Conservation (phyloP, 2,888 invertebrate genomes). For the Meganola albula region DNA sequence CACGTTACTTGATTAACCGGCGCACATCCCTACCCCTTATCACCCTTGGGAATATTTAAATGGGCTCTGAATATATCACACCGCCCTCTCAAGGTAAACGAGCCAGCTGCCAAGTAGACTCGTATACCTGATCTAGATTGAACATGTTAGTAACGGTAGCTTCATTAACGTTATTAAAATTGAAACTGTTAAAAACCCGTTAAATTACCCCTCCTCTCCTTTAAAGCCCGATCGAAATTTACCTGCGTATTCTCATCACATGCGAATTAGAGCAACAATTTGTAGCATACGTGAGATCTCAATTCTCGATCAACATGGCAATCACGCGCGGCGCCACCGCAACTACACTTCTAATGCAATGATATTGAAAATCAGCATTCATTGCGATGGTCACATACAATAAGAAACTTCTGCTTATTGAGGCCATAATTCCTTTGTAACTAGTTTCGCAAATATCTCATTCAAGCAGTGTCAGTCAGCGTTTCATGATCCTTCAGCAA, state of each 20-base stretch:
- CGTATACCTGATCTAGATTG: constrained; percentile 65
- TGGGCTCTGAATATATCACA: constrained; percentile 74
- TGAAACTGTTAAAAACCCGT: constrained; percentile 24
- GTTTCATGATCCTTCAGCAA: constrained; percentile 24
- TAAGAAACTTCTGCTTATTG: constrained; percentile 32
- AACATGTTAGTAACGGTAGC: constrained; percentile 58
- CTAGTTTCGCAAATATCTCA: no score
- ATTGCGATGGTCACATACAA: constrained; percentile 32
- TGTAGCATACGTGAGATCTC: constrained; percentile 61
- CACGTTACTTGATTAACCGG: constrained; percentile 77
- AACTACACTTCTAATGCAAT: constrained; percentile 62
- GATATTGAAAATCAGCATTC: constrained; percentile 68
- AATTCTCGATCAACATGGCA: constrained; percentile 65
- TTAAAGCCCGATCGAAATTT: constrained; percentile 18
- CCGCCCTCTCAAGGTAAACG: constrained; percentile 61
- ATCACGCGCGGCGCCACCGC: constrained; percentile 64
- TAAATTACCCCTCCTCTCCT: constrained; percentile 6
- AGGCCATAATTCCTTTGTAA: constrained; percentile 38
- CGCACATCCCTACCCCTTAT: constrained; percentile 71
- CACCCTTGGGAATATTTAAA: constrained; percentile 76
- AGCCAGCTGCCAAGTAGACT: constrained; percentile 47
- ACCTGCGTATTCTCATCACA: constrained; percentile 47
- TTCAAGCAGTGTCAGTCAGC: neutral
- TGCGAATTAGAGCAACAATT: constrained; percentile 67
- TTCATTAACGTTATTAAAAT: constrained; percentile 54